A percentile compares a stretch with the other conserved stretches of the same genome.
phyloP scores from a whole-genome alignment of 2,797 vertebrate species.

The Tadarida brasiliensis region DNA sequence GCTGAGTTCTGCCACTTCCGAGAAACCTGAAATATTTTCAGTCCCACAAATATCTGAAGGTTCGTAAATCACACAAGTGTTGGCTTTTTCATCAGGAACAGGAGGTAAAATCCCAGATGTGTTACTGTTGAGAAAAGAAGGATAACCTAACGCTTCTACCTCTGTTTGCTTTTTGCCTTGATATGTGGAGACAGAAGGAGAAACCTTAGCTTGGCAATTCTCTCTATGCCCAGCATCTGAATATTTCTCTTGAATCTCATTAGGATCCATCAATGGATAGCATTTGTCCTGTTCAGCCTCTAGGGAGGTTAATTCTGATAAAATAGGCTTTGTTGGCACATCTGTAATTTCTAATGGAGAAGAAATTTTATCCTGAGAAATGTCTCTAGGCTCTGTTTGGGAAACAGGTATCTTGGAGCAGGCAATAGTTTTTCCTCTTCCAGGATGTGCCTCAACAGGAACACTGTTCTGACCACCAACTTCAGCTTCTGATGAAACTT shows the following conservation, averaged over 20 bases:
- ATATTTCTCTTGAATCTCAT: slow-evolving; percentile 18
- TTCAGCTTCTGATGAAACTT: slow-evolving; percentile 1
- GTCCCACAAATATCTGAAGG: not conserved
- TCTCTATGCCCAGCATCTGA: slow-evolving; percentile 15
- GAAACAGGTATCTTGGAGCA: not conserved
- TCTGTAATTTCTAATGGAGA: slow-evolving; percentile 13
- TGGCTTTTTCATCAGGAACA: slow-evolving; percentile 35
- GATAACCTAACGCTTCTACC: not conserved
- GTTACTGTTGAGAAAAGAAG: not conserved
- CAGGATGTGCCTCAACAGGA: slow-evolving; percentile 8
- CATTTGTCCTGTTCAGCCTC: slow-evolving; percentile 36
- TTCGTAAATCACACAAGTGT: not conserved
- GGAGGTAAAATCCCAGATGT: not conserved
- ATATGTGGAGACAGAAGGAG: not conserved
- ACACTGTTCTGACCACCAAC: not conserved
- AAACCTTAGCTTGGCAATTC: not conserved
- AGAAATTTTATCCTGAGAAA: slow-evolving; percentile 48
- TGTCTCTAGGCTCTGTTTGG: not conserved
- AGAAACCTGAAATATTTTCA: slow-evolving; percentile 12
- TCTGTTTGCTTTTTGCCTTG: slow-evolving; percentile 13
- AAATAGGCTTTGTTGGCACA: not conserved
- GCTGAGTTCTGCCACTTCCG: slow-evolving; percentile 39
- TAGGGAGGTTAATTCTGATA: slow-evolving; percentile 48
- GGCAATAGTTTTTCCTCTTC: not conserved
- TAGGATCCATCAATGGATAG: not conserved